These are phyloP conservation scores for Carassius gibelio DNA, from an alignment of 2,113 vertebrate genomes.

Conservation along the genomic window DNA sequence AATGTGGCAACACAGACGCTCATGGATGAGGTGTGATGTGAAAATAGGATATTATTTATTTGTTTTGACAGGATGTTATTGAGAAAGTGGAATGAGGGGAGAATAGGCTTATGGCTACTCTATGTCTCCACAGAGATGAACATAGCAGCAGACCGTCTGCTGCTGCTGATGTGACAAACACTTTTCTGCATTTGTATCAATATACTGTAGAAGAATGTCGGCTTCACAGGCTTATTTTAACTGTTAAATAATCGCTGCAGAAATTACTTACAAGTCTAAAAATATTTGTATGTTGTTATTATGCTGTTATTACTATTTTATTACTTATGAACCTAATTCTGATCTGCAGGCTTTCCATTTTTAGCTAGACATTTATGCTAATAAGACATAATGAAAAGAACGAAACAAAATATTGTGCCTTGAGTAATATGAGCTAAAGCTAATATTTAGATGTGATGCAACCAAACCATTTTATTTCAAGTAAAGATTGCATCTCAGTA, in stretches of 20 bases:
- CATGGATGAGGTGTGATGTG: slow-evolving; percentile 37
- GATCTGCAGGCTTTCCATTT: background rate
- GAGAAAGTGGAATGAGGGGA: slow-evolving; percentile 16
- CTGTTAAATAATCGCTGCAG: background rate
- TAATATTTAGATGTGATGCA: background rate
- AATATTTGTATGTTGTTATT: background rate
- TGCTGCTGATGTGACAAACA: slow-evolving; percentile 23
- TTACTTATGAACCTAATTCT: background rate
- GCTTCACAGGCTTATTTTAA: background rate
- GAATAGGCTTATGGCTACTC: slow-evolving; percentile 30
- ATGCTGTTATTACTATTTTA: background rate
- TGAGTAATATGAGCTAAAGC: background rate
- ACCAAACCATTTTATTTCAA: background rate
- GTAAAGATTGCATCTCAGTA: background rate
- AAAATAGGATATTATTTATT: slow-evolving; percentile 49
- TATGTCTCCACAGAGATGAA: slow-evolving; percentile 13
- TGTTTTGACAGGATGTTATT: slow-evolving; percentile 44
- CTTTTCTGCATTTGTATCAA: slow-evolving; percentile 16
- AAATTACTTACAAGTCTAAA: too few species aligned
- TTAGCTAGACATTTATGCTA: background rate
- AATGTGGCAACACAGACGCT: slow-evolving; percentile 43
- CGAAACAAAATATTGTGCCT: background rate
- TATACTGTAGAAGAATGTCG: background rate
- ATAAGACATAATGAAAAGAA: background rate
- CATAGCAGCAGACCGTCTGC: slow-evolving; percentile 21